Evolutionary conservation across 2,888 invertebrate species (phyloP), one percentile per base, ranked within the genome.

Genomic region (Asteroscopus sphinx): DNA sequence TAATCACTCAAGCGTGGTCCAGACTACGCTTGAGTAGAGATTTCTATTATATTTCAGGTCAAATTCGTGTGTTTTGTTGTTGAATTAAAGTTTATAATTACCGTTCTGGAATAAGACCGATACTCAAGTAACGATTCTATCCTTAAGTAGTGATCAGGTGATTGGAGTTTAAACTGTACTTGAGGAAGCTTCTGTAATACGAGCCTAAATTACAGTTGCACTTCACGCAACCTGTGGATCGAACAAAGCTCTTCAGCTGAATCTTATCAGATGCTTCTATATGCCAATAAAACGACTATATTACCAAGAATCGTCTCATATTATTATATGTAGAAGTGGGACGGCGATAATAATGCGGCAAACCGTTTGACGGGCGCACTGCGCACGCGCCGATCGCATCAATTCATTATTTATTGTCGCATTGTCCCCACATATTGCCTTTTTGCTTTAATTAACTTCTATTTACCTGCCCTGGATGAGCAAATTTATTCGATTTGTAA

Each of bases 331-430:
- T 52, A 72, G 48, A 65, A 62, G 42, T 69, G 46, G 52, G 46
- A 57, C 57, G 41, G 30, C 44, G 56, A 46, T 54, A 64, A 55
- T 65, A 63, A 54, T 45, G 49, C 60, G 69, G 68, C 54, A 63
- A 72, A 67, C 57, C 66, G 69, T 68, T 65, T 70, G 77, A 73
- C 73, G 58, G 67, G 74, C 71, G 80, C 74, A 73, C 79, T 73
- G 77, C 76, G 82, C 80, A 78, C 80, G 82, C 79, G 80, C 71
- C 79, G 85, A 85, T 86, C 77, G 68, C 77, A 75, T 74, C 81
- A 45, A 52, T 44, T 35, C 68, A 72, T 81, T 81, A 87, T 87
- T 86, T 86, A 86, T 81, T 69, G 79, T 64, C 74, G 80, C 77
- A 87, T 86, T 87, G 86, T 87, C 65, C 63, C 46, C 68, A 68